phyloP scores from a whole-genome alignment of 2,113 vertebrate genomes.

The Hydrochoerus hydrochaeris region DNA sequence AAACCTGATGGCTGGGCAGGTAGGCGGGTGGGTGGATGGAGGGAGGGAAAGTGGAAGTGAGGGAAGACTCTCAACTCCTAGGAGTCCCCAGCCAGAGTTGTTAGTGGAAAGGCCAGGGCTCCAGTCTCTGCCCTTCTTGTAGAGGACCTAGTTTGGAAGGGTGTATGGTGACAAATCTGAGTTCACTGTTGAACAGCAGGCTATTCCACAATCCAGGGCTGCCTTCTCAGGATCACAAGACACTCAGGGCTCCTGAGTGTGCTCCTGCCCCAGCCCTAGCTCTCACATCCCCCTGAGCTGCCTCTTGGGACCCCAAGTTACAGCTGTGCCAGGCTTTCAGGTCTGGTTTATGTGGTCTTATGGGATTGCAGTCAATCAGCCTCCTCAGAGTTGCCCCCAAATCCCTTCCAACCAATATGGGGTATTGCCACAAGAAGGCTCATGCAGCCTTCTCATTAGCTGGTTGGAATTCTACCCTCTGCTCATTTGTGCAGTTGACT shows the following conservation, averaged over 20 bases:
- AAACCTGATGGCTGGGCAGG: not conserved
- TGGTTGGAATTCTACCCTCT: not conserved
- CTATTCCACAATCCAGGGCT: not conserved
- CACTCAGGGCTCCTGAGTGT: not conserved
- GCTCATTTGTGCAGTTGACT: not conserved
- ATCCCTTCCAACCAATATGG: not conserved
- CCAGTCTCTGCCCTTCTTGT: not conserved
- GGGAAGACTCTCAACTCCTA: not conserved
- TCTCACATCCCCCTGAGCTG: not conserved
- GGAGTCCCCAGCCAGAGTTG: not conserved
- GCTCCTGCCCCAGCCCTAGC: not conserved
- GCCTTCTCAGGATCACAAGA: not conserved
- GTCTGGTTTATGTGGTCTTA: rapidly evolving
- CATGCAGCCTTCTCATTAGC: not conserved
- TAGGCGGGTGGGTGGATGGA: not conserved
- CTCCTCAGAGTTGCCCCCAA: not conserved
- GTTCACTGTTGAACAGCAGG: not conserved
- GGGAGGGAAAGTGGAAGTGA: not conserved
- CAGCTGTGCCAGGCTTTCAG: not conserved
- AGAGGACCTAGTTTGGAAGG: not conserved
- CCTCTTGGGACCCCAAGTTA: not conserved
- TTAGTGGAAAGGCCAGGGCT: not conserved
- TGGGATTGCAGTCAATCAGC: not conserved
- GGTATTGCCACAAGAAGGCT: not conserved
- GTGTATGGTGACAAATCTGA: not conserved